Evolutionary conservation across 2,113 vertebrate species (phyloP).

Genomic region (Chamaetylas fuelleborni): DNA sequence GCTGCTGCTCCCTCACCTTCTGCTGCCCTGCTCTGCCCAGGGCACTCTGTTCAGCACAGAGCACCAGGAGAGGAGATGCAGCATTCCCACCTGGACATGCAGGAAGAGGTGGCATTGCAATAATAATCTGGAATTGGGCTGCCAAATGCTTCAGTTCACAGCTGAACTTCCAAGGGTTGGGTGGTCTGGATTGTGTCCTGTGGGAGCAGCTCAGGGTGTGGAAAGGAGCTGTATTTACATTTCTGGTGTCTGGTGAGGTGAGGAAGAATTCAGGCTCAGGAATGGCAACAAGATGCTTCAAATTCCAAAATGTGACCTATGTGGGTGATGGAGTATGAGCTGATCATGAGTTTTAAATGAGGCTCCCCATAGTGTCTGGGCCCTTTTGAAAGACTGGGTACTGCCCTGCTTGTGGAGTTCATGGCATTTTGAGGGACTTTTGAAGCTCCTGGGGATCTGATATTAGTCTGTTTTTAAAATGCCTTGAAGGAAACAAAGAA

Average conservation of each 20-base stretch:
- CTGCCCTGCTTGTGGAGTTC: background rate
- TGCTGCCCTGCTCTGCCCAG: background rate
- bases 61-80: rapidly evolving
- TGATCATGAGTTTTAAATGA: background rate
- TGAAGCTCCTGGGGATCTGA: background rate
- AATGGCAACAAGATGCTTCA: background rate
- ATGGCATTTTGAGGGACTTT: background rate
- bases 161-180: background rate
- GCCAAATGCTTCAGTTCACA: too few relatives aligned
- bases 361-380: rapidly evolving
- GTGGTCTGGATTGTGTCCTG: too few relatives aligned
- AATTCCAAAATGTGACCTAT: background rate
- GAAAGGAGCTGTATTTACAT: background rate
- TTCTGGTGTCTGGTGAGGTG: background rate
- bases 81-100: background rate
- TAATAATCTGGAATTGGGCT: background rate
- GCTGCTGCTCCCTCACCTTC: background rate
- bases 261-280: background rate
- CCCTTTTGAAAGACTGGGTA: background rate
- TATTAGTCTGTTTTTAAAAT: background rate
- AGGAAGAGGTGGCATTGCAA: background rate
- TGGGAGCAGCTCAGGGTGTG: background rate
- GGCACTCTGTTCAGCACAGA: background rate
- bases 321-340: background rate
- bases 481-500: background rate